Percentiles rank a stretch among this genome's conserved stretches.
Conservation (phyloP, 2,113 vertebrate genomes). For the Laticauda colubrina region DNA sequence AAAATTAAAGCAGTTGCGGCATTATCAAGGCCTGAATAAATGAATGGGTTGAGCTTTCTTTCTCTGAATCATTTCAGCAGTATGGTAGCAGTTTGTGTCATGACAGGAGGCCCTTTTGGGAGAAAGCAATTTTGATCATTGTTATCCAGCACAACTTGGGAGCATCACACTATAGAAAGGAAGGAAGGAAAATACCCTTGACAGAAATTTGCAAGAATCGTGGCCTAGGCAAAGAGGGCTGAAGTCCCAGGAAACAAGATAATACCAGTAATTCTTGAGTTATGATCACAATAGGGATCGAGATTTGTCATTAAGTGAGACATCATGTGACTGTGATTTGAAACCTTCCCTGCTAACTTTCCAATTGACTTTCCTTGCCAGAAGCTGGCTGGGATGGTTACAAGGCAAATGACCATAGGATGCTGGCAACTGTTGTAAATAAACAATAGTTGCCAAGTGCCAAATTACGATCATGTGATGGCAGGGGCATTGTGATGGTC, state of each 20-base stretch:
- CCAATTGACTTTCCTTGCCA: neutral
- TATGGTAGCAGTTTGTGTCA: neutral
- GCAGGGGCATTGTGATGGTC: neutral
- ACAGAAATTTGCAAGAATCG: neutral
- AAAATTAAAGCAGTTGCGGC: neutral
- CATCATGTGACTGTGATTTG: neutral
- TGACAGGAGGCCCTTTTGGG: neutral
- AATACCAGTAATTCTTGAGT: neutral
- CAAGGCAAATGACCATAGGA: neutral
- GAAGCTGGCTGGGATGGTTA: neutral
- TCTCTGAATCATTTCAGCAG: neutral
- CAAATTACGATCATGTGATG: neutral
- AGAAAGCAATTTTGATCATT: neutral
- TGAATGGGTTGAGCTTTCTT: neutral
- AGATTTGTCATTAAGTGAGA: neutral
- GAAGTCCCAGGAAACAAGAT: neutral
- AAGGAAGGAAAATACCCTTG: neutral
- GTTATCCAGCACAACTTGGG: neutral
- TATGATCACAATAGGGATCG: neutral
- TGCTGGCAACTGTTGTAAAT: neutral
- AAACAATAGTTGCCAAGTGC: neutral
- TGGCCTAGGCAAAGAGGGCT: neutral
- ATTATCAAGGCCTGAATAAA: neutral
- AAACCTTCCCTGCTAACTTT: neutral
- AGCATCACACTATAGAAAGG: neutral